Evolutionary conservation across 2,797 vertebrate species (phyloP).

Genomic region (Acipenser oxyrinchus): DNA sequence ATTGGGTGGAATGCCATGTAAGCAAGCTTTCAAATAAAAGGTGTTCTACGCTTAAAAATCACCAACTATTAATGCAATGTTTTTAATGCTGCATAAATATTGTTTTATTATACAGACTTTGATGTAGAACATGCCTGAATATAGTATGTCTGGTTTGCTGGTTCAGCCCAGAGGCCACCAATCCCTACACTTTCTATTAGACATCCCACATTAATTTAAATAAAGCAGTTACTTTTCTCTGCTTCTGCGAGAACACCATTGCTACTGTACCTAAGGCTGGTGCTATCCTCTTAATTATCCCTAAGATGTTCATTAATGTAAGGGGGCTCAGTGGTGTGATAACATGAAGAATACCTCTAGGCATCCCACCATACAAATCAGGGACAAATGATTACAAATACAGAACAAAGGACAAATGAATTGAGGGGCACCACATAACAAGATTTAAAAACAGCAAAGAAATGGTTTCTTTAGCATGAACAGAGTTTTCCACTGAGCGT

Average conservation of each 20-base stretch:
- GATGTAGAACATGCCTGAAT: slow-evolving; percentile 28
- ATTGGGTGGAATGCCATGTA: slow-evolving; percentile 25
- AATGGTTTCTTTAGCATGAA: background rate
- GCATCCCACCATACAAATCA: slow-evolving; percentile 14
- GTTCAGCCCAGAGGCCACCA: slow-evolving; percentile 3
- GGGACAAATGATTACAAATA: slow-evolving; percentile 4
- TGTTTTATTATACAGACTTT: slow-evolving; percentile 21
- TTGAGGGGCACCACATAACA: slow-evolving; percentile 1
- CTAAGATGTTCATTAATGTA: slow-evolving; percentile 18
- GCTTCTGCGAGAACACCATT: slow-evolving; percentile 6
- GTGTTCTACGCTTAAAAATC: slow-evolving; percentile 30
- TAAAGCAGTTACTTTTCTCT: background rate
- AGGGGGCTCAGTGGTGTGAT: slow-evolving; percentile 13
- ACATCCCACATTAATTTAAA: slow-evolving; percentile 10
- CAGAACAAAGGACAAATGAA: background rate
- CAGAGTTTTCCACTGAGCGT: slow-evolving; percentile 6
- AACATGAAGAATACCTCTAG: slow-evolving; percentile 14
- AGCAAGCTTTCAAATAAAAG: slow-evolving; percentile 25
- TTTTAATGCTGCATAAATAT: slow-evolving; percentile 37
- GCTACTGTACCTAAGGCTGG: slow-evolving; percentile 6
- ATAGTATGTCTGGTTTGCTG: slow-evolving; percentile 27
- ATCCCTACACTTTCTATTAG: slow-evolving; percentile 5
- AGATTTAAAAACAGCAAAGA: background rate
- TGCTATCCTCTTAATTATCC: slow-evolving; percentile 16
- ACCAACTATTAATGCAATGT: slow-evolving; percentile 34